Base-by-base conservation (phyloP, 2,888 invertebrate species). In the Agrochola lychnidis region DNA sequence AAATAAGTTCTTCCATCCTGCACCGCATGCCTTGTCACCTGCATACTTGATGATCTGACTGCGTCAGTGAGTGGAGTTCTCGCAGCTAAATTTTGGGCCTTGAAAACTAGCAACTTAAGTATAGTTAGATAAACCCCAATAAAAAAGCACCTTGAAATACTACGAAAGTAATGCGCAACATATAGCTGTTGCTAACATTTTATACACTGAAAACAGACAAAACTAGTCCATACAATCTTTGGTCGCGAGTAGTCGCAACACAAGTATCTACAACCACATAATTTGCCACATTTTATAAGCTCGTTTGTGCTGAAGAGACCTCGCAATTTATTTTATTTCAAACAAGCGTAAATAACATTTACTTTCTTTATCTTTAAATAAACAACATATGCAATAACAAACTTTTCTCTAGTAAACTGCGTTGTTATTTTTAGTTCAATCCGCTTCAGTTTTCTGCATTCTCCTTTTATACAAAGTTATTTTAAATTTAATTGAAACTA, bases 321-420 rank as follows among this genome's bases (percentile, higher is more conserved):
- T 45, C 59, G 59, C 79, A 82, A 78, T 87, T 82, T 87, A 87
- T 79, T 79, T 86, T 75, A 79, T 82, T 87, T 76, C 53, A 68
- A 74, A 82, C 79, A 76, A 79, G 62, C 62, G 61, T 63, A 79
- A 30, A 78, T 86, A 74, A 76, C 71, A 74, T 84, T 75, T 81
- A 68, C 70, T 82, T 82, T 75, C 76, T 71, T 75, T 75, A 86
- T 79, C 73, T 84, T 74, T 40, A n/a, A 70, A 85, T 40, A n/a
- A 70, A 85, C 85, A 81, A 64, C 66, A 48, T 73, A 68, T 64
- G 72, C 57, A 62, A 66, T 74, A 74, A 78, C 66, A 40, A 70
- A 77, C 45, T 75, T 67, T 76, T 56, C 70, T 76, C 68, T 62
- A 62, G 62, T 62, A 51, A 70, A 71, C 51, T 84, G 36, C 25